Conservation (phyloP, 2,888 invertebrate genomes). For the Hydroisotoma schaefferi region DNA sequence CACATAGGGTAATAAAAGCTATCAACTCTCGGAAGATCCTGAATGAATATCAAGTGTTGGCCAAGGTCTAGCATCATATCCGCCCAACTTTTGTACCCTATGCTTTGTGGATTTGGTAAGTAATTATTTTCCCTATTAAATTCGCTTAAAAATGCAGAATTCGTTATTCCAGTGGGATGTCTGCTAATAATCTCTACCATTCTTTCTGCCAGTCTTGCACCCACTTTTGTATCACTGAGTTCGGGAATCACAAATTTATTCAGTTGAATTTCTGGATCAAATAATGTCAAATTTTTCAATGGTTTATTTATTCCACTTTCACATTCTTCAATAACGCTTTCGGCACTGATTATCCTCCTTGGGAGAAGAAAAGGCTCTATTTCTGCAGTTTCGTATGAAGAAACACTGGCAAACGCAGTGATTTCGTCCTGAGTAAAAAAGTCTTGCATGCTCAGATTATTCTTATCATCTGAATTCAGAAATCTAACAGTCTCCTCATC, state of each 20-base stretch:
- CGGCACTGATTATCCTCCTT: neutral
- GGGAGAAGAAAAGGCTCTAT: conserved; percentile 15
- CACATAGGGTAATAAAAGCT: conserved; percentile 1
- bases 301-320: neutral
- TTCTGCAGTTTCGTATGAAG: neutral
- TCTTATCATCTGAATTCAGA: conserved; percentile 6
- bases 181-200: neutral
- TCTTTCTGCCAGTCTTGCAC: neutral
- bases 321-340: neutral
- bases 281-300: neutral
- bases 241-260: conserved; percentile 1
- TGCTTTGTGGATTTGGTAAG: conserved; percentile 5
- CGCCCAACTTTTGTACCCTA: neutral
- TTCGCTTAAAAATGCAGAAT: neutral
- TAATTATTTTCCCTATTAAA: neutral
- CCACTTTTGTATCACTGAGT: neutral
- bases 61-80: conserved; percentile 8
- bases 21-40: conserved; percentile 4
- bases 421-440: conserved; percentile 16
- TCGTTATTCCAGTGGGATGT: conserved; percentile 4
- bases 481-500: neutral
- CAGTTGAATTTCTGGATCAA: conserved; percentile 3
- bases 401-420: conserved; percentile 1
- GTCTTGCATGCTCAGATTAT: neutral
- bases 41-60: neutral